These are phyloP conservation scores for Phocides pigmalion DNA, from an alignment of 1,140 invertebrate species.

Conservation along the genomic window DNA sequence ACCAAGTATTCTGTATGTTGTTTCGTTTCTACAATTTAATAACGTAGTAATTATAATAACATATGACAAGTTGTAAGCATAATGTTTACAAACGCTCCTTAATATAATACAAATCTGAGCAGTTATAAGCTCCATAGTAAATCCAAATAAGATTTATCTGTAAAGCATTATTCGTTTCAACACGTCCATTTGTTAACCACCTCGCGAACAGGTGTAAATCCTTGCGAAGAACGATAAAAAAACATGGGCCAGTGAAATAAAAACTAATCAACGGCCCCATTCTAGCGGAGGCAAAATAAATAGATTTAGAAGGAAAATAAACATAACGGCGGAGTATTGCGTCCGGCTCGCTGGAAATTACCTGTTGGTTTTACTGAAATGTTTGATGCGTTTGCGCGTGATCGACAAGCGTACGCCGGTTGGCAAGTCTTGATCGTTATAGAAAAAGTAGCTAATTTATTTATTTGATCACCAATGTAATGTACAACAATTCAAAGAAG, in stretches of 20 bases:
- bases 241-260: constrained; percentile 51
- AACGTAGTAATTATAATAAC: neutral
- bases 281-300: constrained; percentile 66
- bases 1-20: too few species aligned
- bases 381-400: constrained; percentile 73
- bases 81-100: too few species aligned
- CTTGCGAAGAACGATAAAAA: constrained; percentile 39
- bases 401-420: constrained; percentile 54
- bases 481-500: too few species aligned
- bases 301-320: constrained; percentile 74
- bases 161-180: constrained; percentile 22
- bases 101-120: neutral
- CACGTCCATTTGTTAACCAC: constrained; percentile 5
- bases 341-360: constrained; percentile 64
- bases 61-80: neutral
- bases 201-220: constrained; percentile 43
- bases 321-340: constrained; percentile 47
- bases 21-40: too few species aligned
- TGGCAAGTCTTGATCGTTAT: constrained; percentile 5
- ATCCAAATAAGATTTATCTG: neutral
- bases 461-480: too few species aligned
- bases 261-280: constrained; percentile 67
- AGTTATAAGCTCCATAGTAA: neutral
- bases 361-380: constrained; percentile 78
- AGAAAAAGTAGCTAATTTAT: too few species aligned